phyloP scores from a whole-genome alignment of 2,888 invertebrate genomes.

The Kryphioiulus occultus region DNA sequence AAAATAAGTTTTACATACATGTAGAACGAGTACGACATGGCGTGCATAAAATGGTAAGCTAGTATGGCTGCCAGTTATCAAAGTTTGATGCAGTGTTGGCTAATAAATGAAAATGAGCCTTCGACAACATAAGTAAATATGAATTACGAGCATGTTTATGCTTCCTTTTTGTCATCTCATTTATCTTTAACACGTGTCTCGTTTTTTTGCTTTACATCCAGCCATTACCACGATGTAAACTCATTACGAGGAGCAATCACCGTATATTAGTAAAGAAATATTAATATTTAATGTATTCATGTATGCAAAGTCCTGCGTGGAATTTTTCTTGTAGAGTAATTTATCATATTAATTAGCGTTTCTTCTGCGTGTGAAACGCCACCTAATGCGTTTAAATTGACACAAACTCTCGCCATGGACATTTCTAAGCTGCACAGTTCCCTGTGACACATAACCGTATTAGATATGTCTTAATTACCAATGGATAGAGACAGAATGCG shows the following conservation, averaged over 20 bases:
- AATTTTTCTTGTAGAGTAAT: not conserved
- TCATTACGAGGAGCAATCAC: constrained; percentile 22
- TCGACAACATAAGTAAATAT: not conserved
- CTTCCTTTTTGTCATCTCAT: not conserved
- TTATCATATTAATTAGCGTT: constrained; percentile 31
- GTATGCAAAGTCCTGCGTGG: constrained; percentile 1
- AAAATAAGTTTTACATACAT: not conserved
- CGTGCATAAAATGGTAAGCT: not conserved
- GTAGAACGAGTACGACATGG: not conserved
- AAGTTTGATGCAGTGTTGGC: not conserved
- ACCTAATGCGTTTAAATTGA: constrained; percentile 18
- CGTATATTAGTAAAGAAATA: not conserved
- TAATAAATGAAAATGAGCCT: not conserved
- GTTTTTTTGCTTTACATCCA: not conserved
- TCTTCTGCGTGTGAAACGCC: constrained; percentile 29
- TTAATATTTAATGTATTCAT: constrained; percentile 25
- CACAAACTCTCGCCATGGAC: not conserved
- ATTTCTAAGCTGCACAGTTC: not conserved
- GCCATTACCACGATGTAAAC: constrained; percentile 19
- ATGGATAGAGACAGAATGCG: not conserved
- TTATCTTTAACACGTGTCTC: not conserved
- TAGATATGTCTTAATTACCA: constrained; percentile 3
- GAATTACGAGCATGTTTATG: not conserved
- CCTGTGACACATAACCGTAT: not conserved
- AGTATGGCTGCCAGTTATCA: not conserved